These are phyloP conservation scores for Monochamus alternatus DNA, from an alignment of 2,888 invertebrate genomes.

Conservation along the genomic window DNA sequence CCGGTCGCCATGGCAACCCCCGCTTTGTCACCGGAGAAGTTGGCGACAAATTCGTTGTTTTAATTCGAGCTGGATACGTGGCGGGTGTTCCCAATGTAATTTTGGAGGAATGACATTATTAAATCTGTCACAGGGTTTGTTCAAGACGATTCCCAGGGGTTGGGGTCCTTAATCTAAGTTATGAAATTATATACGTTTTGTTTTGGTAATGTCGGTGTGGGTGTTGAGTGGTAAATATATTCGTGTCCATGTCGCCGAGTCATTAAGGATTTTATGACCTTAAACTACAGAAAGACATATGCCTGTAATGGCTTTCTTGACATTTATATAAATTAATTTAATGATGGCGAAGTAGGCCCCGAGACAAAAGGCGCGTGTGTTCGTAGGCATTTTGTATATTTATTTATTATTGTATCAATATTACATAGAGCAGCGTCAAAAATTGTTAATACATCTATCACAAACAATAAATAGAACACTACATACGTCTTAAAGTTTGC, in stretches of 20 bases:
- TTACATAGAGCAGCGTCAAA: too few species aligned
- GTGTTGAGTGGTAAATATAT: neutral
- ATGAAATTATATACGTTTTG: neutral
- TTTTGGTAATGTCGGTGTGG: neutral
- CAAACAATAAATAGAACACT: too few species aligned
- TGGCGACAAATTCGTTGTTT: conserved; percentile 7
- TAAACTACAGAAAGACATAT: neutral
- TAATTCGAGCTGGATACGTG: conserved; percentile 1
- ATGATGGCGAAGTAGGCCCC: too few species aligned
- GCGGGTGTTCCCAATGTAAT: too few species aligned
- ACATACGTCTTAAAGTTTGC: too few species aligned
- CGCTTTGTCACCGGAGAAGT: conserved; percentile 21
- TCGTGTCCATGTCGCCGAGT: neutral
- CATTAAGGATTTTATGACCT: neutral
- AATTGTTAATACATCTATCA: too few species aligned
- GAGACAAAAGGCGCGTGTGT: too few species aligned
- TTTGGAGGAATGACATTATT: too few species aligned
- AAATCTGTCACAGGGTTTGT: too few species aligned
- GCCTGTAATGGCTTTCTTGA: neutral
- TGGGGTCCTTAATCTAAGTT: neutral
- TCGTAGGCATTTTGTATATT: too few species aligned
- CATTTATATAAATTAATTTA: neutral
- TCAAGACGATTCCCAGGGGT: too few species aligned
- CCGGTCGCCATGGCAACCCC: conserved; percentile 18
- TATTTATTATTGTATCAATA: too few species aligned